These are phyloP conservation scores for Mallateleia sp. DNA, from an alignment of 2,888 invertebrate species.

Conservation along the genomic window DNA sequence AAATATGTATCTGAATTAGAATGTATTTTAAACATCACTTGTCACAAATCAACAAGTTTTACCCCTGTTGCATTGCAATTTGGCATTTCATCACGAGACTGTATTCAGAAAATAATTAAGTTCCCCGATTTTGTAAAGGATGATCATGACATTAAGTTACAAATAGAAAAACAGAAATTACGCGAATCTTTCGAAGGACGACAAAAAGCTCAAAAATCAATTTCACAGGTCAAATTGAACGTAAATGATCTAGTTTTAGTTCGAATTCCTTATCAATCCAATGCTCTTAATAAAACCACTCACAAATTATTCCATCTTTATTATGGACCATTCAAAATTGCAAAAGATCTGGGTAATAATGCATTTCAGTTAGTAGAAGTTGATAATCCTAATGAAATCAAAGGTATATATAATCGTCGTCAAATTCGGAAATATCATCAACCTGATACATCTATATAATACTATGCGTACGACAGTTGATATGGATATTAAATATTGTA, in stretches of 20 bases:
- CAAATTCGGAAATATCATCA: constrained; percentile 31
- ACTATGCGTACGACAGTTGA: too few relatives aligned
- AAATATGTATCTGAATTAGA: constrained; percentile 58
- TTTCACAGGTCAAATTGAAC: not conserved
- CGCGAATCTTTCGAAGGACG: not conserved
- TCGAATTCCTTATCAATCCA: not conserved
- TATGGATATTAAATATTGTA: too few relatives aligned
- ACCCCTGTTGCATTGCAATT: constrained; percentile 64
- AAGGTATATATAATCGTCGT: constrained; percentile 15
- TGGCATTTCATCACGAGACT: constrained; percentile 25
- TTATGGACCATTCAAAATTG: constrained; percentile 32
- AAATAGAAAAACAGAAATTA: not conserved
- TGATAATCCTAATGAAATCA: not conserved
- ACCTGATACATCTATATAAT: too few relatives aligned
- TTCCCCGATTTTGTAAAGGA: not conserved
- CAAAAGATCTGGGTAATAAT: constrained; percentile 24
- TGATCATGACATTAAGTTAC: not conserved
- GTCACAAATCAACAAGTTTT: constrained; percentile 62
- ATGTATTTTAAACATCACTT: constrained; percentile 25
- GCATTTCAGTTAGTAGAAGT: constrained; percentile 28
- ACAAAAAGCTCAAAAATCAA: not conserved
- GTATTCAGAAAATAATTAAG: constrained; percentile 1
- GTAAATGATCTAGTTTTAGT: not conserved
- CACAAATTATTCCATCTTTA: constrained; percentile 22
- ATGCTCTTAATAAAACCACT: not conserved